These are phyloP conservation scores for Parnassius smintheus DNA, from an alignment of 2,888 invertebrate species.

Conservation along the genomic window DNA sequence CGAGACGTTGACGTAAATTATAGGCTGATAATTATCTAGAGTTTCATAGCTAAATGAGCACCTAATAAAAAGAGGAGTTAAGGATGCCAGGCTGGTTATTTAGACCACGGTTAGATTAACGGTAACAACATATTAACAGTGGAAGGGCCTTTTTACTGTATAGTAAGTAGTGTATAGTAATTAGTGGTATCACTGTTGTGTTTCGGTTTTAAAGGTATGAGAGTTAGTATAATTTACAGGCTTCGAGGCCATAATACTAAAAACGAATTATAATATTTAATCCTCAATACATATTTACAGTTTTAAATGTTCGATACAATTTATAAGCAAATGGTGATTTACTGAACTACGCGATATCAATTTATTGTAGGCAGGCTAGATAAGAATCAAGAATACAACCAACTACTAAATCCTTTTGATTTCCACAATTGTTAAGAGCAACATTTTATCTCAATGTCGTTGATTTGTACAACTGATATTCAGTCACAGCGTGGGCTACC, in stretches of 20 bases:
- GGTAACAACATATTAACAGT: background rate
- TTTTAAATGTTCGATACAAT: background rate
- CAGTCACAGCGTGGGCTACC: constrained; percentile 18
- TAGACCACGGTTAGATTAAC: constrained; percentile 16
- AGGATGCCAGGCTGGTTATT: constrained; percentile 10
- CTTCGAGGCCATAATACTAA: too few species aligned
- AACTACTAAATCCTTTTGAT: constrained; percentile 13
- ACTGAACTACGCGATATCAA: background rate
- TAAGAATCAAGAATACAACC: constrained; percentile 10
- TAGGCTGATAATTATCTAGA: constrained; percentile 18
- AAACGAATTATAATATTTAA: too few species aligned
- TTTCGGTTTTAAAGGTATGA: too few species aligned
- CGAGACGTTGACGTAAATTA: constrained; percentile 20
- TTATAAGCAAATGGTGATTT: too few species aligned
- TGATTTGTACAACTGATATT: constrained; percentile 18
- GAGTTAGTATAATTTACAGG: too few species aligned
- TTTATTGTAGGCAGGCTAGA: constrained; percentile 1
- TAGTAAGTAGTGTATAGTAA: too few species aligned
- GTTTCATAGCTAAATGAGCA: constrained; percentile 18
- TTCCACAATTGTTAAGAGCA: constrained; percentile 19
- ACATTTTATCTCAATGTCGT: constrained; percentile 17
- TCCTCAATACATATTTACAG: too few species aligned
- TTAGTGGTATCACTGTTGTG: too few species aligned
- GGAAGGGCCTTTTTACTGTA: too few species aligned
- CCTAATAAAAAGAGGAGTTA: constrained; percentile 18